These are phyloP conservation scores for Aphelenchoides bicaudatus DNA, from an alignment of 2,888 invertebrate genomes.

Conservation along the genomic window DNA sequence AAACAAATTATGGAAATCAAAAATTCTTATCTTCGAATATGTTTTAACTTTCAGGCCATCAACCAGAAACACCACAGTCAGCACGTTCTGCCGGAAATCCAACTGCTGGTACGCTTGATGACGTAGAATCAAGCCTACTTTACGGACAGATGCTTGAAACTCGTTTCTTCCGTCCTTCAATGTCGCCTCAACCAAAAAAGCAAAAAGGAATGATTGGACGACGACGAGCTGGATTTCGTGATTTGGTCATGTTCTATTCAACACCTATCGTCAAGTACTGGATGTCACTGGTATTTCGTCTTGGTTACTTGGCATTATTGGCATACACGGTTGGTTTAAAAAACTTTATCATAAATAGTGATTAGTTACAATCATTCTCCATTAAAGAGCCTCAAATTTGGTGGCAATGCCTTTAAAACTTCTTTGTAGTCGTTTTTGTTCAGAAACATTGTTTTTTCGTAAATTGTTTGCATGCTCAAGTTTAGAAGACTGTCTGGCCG, in stretches of 20 bases:
- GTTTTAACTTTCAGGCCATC: background rate
- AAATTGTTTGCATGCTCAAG: no score
- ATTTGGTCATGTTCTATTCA: conserved; percentile 60
- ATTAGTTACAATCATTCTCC: no score
- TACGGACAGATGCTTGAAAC: conserved; percentile 16
- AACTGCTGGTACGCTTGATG: no score
- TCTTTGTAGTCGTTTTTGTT: no score
- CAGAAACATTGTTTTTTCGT: no score
- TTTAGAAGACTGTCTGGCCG: no score
- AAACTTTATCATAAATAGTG: no score
- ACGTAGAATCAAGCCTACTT: conserved; percentile 9
- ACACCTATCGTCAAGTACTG: conserved; percentile 64
- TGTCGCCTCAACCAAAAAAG: conserved; percentile 9
- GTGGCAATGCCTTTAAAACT: no score
- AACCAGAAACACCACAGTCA: background rate
- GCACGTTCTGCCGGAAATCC: background rate
- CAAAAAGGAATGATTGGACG: background rate
- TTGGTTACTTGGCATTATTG: conserved; percentile 47
- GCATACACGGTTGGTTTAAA: conserved; percentile 40
- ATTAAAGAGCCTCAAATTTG: no score
- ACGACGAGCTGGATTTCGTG: conserved; percentile 1
- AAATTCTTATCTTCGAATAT: no score
- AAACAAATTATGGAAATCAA: conserved; percentile 7
- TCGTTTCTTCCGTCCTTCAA: conserved; percentile 8
- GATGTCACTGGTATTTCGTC: conserved; percentile 60